Conservation (phyloP, 2,888 invertebrate genomes). For the Mythimna impura region DNA sequence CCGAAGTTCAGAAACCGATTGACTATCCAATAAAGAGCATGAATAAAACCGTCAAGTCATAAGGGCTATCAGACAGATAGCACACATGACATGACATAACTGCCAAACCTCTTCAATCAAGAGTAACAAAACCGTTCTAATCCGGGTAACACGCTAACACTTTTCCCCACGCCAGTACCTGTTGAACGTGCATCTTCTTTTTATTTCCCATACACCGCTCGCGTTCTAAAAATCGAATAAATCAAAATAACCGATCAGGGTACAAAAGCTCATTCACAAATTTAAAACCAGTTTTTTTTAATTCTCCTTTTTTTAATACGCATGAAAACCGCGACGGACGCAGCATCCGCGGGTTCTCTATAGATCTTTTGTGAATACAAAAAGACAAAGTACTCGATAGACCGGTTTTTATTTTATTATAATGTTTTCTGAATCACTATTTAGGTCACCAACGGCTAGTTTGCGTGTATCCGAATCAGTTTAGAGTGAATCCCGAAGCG, state of each 20-base stretch:
- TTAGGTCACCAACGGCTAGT: constrained; percentile 86
- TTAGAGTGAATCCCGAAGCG: constrained; percentile 68
- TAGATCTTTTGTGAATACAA: constrained; percentile 82
- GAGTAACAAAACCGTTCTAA: constrained; percentile 45
- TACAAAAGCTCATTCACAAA: constrained; percentile 86
- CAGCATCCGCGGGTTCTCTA: constrained; percentile 89
- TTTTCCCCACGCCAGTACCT: constrained; percentile 81
- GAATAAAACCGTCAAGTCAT: neutral
- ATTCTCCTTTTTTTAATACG: constrained; percentile 74
- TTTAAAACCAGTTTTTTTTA: constrained; percentile 84
- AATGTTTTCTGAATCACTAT: constrained; percentile 75
- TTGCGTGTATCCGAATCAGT: constrained; percentile 75
- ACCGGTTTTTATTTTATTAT: constrained; percentile 83
- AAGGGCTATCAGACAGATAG: neutral
- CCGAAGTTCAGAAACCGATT: neutral
- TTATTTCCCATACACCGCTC: constrained; percentile 82
- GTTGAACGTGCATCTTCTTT: constrained; percentile 86
- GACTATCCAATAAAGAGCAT: neutral
- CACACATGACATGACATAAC: constrained; percentile 8
- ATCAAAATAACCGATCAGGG: constrained; percentile 89
- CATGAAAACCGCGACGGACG: constrained; percentile 74
- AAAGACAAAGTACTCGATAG: constrained; percentile 82
- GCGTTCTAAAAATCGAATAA: constrained; percentile 89
- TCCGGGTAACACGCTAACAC: constrained; percentile 60
- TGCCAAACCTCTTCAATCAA: constrained; percentile 29